Evolutionary conservation across 2,113 vertebrate genomes (phyloP).

Genomic region (Pituophis catenifer): DNA sequence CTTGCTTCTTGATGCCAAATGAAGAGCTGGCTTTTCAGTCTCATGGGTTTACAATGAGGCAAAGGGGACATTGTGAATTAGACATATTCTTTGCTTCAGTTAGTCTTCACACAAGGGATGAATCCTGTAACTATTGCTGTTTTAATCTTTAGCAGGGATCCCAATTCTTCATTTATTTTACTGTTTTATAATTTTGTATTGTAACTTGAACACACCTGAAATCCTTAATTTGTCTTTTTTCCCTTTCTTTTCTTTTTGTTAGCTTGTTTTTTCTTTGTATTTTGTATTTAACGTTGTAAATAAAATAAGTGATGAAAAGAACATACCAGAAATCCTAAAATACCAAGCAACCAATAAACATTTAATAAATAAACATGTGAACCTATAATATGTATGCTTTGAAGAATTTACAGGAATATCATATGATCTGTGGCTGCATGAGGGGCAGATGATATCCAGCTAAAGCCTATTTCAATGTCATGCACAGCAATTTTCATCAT

Average conservation of each 20-base stretch:
- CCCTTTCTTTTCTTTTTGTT: too few relatives aligned
- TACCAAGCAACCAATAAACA: neutral
- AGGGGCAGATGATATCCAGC: neutral
- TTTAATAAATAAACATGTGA: neutral
- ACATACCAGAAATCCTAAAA: neutral
- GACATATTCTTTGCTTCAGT: neutral
- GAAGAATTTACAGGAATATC: neutral
- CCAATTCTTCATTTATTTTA: neutral
- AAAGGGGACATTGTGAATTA: neutral
- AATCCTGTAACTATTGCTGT: neutral
- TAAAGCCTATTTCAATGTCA: neutral
- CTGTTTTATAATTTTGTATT: neutral
- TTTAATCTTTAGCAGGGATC: neutral
- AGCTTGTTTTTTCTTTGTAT: neutral
- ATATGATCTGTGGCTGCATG: neutral
- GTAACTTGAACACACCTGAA: neutral
- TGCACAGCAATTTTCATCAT: neutral
- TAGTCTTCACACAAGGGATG: neutral
- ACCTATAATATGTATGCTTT: neutral
- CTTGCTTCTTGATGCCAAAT: neutral
- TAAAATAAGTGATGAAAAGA: neutral
- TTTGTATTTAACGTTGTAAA: neutral
- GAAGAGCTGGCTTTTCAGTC: neutral
- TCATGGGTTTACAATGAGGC: neutral
- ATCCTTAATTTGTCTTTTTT: neutral